phyloP scores from a whole-genome alignment of 2,113 vertebrate species.

The Gracilinanus agilis region DNA sequence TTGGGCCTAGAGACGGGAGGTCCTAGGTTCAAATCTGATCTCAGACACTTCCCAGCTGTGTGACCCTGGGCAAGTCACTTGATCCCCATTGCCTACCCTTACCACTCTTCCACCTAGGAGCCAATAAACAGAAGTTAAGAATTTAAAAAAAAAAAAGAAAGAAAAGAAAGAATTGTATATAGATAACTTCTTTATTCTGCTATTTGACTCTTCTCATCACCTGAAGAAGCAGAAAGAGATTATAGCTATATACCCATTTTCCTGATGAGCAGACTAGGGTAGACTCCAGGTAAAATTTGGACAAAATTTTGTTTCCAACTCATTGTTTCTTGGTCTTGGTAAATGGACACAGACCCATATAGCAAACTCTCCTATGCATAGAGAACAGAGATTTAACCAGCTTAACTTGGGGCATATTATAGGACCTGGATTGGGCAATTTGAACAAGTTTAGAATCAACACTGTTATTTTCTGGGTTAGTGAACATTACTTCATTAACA shows the following conservation, averaged over 20 bases:
- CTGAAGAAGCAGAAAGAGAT: neutral
- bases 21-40: too few species aligned
- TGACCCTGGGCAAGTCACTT: too few species aligned
- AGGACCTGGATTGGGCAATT: too few species aligned
- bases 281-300: neutral
- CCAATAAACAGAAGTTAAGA: too few species aligned
- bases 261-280: neutral
- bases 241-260: neutral
- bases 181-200: too few species aligned
- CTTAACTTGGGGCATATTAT: rapidly evolving
- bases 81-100: too few species aligned
- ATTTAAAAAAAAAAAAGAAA: too few species aligned
- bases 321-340: neutral
- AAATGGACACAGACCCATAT: neutral
- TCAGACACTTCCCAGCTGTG: too few species aligned
- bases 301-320: neutral
- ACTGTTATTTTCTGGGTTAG: neutral
- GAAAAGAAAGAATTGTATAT: too few species aligned
- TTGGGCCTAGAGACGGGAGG: too few species aligned
- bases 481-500: slow-evolving; percentile 36
- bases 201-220: neutral
- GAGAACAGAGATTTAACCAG: neutral
- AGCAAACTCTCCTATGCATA: neutral
- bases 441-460: neutral
- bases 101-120: too few species aligned